These are phyloP conservation scores for Cryptocephalus moraei DNA, from an alignment of 2,888 invertebrate genomes.

Conservation along the genomic window DNA sequence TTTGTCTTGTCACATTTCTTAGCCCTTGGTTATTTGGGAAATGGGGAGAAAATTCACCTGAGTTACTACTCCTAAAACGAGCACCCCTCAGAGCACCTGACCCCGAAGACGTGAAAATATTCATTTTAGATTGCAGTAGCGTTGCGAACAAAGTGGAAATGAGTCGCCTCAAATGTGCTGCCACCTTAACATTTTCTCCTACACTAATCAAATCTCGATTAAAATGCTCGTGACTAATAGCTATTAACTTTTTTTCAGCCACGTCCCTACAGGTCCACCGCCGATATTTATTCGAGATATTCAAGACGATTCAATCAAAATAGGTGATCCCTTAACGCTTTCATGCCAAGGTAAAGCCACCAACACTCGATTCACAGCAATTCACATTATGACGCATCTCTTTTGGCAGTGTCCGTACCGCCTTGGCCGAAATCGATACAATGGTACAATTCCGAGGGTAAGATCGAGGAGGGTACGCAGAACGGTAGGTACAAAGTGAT, in stretches of 20 bases:
- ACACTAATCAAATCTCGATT: neutral
- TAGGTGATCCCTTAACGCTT: slow-evolving; percentile 64
- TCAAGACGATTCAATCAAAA: slow-evolving; percentile 62
- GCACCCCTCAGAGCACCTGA: too few relatives aligned
- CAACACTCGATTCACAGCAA: neutral
- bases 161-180: too few relatives aligned
- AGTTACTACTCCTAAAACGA: too few relatives aligned
- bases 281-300: slow-evolving; percentile 71
- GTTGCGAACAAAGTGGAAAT: too few relatives aligned
- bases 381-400: neutral
- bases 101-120: too few relatives aligned
- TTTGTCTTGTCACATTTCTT: too few relatives aligned
- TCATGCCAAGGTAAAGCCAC: slow-evolving; percentile 57
- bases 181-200: too few relatives aligned
- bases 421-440: slow-evolving; percentile 75
- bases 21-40: too few relatives aligned
- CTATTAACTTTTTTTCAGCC: slow-evolving; percentile 25
- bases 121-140: too few relatives aligned
- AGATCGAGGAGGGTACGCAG: slow-evolving; percentile 53
- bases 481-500: slow-evolving; percentile 56
- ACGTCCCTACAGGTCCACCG: slow-evolving; percentile 55
- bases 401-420: slow-evolving; percentile 58
- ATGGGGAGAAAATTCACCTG: too few relatives aligned
- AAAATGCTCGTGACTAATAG: neutral
- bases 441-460: slow-evolving; percentile 81